Base-by-base conservation (phyloP, 2,888 invertebrate species). In the Andrena marginata region DNA sequence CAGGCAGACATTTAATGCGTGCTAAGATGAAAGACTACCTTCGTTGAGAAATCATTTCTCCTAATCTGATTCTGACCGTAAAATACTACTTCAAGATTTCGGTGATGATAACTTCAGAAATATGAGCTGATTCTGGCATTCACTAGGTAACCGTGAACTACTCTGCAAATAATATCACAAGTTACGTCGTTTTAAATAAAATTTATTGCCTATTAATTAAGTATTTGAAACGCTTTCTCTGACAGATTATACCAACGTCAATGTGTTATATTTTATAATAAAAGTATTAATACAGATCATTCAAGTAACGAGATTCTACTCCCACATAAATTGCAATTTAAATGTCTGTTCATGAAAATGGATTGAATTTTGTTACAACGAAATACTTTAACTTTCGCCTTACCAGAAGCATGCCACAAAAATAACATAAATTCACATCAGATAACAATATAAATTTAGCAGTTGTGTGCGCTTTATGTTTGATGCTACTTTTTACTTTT, bases 131-230 rank as follows among this genome's bases (percentile, higher is more conserved):
- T 23, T 10, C 26, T 16, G 23, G 6, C 16, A 26, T 72, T n/a
- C 13, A 20, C 62, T 63, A 33, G 10, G 35, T n/a, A 62, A 16
- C 7, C 16, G 29, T 26, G 20, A 13, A 6, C 23, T 68, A 33
- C 7, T 5, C 0, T 63, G 23, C 7, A 42, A 23, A 6, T 63
- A 63, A 63, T 42, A 63, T 63, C 42, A 13, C 33, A 23, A 20
- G 33, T 29, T 13, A 54, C 6, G 8, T n/a, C 31, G 51, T 31
- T 10, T 29, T n/a, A 6, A 20, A 51, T 33, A 26, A 31, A 31
- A 62, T 60, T 48, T 20, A 31, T 82, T 29, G 31, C 42, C 26
- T 20, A 31, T 70, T 64, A 42, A 59, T 48, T 65, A 59, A 48
- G 20, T 65, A 8, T 42, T n/a, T 10, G 20, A 20, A 8, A 56